Evolutionary conservation across 1,140 invertebrate species (phyloP).

Genomic region (Phortica variegata): DNA sequence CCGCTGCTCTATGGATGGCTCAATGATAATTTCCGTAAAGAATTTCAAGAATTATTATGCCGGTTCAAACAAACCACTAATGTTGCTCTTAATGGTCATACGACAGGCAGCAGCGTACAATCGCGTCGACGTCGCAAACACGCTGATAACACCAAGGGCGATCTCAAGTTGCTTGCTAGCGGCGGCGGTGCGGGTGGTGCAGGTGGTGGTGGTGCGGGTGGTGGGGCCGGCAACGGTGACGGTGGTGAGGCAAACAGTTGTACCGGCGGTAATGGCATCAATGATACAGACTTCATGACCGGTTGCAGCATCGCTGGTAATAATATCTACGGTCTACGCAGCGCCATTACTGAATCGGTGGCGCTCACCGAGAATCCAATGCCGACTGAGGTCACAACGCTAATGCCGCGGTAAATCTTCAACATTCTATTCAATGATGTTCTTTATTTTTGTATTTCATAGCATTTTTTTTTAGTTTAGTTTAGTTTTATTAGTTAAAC

Average conservation of each 20-base stretch:
- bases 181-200: not conserved
- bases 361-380: constrained; percentile 50
- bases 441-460: no score
- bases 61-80: constrained; percentile 60
- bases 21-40: constrained; percentile 97
- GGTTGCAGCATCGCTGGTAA: constrained; percentile 25
- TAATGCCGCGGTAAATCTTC: constrained; percentile 51
- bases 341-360: constrained; percentile 44
- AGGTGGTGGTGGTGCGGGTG: constrained; percentile 34
- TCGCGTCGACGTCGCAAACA: constrained; percentile 60
- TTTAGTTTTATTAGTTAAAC: no score
- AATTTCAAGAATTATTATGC: constrained; percentile 84
- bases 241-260: constrained; percentile 20
- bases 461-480: no score
- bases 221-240: constrained; percentile 13
- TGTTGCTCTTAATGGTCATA: constrained; percentile 59
- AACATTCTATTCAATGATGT: no score
- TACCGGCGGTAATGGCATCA: constrained; percentile 15
- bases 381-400: constrained; percentile 41
- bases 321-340: constrained; percentile 31
- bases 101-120: constrained; percentile 54
- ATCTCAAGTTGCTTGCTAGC: constrained; percentile 58
- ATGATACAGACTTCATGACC: constrained; percentile 16
- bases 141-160: constrained; percentile 63
- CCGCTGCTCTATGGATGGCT: constrained; percentile 96